Conservation (phyloP, 2,888 invertebrate species). For the Macrosoma leucophasiata region DNA sequence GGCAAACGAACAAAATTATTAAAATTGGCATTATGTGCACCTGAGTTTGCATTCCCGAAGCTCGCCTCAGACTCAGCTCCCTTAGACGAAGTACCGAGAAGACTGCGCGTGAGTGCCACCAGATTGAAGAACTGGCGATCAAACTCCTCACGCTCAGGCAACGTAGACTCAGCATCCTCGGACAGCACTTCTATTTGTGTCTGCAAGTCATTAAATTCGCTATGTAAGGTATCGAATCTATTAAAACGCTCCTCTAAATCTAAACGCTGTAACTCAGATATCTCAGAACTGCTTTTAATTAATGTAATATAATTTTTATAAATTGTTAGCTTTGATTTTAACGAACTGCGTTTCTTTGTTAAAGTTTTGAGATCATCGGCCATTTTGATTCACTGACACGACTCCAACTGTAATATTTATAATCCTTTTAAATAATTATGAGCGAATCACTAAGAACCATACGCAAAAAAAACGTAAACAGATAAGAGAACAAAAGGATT, state of each 20-base stretch:
- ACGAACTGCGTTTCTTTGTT: neutral
- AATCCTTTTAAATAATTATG: no score
- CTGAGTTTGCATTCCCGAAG: neutral
- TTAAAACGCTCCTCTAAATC: neutral
- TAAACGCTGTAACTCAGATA: neutral
- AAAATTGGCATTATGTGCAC: neutral
- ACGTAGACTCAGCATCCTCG: conserved; percentile 8
- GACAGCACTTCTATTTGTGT: conserved; percentile 11
- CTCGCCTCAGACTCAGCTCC: neutral
- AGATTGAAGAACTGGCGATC: conserved; percentile 9
- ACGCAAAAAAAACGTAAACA: no score
- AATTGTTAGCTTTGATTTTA: conserved; percentile 2
- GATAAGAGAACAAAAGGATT: no score
- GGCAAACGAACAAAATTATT: conserved; percentile 11
- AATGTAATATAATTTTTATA: neutral
- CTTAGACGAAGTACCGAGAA: neutral
- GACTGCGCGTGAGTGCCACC: conserved; percentile 2
- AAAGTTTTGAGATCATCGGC: no score
- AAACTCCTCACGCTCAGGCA: conserved; percentile 11
- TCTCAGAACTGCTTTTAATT: neutral
- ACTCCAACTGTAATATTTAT: no score
- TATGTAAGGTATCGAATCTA: conserved; percentile 4
- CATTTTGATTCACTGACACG: no score
- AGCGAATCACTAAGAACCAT: no score
- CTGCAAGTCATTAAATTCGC: no score